Evolutionary conservation across 2,797 vertebrate genomes (phyloP).

Genomic region (Delichon dasypus): DNA sequence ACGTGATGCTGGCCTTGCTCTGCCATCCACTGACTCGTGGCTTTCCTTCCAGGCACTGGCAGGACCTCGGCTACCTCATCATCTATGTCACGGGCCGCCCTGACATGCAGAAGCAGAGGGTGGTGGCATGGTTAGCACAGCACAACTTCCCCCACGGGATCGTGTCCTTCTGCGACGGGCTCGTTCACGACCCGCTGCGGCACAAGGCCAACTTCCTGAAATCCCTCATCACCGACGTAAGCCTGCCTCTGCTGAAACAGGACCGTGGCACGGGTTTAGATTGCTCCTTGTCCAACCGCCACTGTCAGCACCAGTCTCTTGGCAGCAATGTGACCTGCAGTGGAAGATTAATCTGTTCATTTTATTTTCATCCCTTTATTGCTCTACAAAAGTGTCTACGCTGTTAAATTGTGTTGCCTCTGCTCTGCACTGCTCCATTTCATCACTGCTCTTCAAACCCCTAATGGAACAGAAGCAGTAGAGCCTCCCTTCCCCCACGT

Average conservation of each 20-base stretch:
- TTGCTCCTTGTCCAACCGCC: neutral
- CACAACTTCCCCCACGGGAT: slow-evolving; percentile 99
- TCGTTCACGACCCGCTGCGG: slow-evolving; percentile 95
- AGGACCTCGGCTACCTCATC: slow-evolving; percentile 98
- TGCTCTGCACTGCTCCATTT: neutral
- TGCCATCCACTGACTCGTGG: neutral
- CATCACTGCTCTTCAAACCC: neutral
- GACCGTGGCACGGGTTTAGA: neutral
- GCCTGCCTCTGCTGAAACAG: neutral
- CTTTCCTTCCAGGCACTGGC: slow-evolving; percentile 88
- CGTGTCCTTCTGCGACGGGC: slow-evolving; percentile 96
- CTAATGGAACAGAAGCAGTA: neutral
- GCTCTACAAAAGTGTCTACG: neutral
- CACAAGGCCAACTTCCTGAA: slow-evolving; percentile 99
- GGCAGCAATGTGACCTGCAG: neutral
- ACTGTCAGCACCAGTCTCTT: slow-evolving; percentile 14
- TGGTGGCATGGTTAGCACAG: slow-evolving; percentile 98
- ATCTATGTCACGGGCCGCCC: slow-evolving; percentile 97
- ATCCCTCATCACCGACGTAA: slow-evolving; percentile 90
- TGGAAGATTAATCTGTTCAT: slow-evolving; percentile 45
- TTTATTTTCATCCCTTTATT: slow-evolving; percentile 28
- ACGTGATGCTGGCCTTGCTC: rapidly evolving
- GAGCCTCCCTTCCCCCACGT: neutral
- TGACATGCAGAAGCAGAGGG: slow-evolving; percentile 99
- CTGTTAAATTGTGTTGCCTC: slow-evolving; percentile 11